phyloP scores from a whole-genome alignment of 1,140 invertebrate genomes.

The Hycleus phaleratus region DNA sequence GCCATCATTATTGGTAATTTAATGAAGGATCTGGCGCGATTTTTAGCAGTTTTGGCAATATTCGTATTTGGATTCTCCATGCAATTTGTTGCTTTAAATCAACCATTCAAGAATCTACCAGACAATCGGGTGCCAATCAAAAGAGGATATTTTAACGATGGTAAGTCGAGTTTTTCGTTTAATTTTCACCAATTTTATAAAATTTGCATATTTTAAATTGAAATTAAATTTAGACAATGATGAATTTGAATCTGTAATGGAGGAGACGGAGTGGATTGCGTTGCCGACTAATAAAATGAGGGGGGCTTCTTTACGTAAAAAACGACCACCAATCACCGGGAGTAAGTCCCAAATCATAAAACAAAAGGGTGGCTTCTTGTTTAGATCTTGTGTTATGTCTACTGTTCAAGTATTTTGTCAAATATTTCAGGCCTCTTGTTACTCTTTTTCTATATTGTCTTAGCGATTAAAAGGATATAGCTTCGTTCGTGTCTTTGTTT shows the following conservation, averaged over 20 bases:
- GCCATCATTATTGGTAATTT: slow-evolving; percentile 85
- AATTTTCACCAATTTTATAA: background rate
- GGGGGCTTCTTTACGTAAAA: slow-evolving; percentile 38
- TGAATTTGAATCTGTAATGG: slow-evolving; percentile 7
- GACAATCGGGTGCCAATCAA: slow-evolving; percentile 35
- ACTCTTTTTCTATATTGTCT: background rate
- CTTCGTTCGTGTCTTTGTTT: background rate
- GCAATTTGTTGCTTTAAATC: slow-evolving; percentile 92
- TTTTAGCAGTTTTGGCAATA: slow-evolving; percentile 92
- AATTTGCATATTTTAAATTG: slow-evolving; percentile 1
- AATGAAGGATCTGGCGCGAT: slow-evolving; percentile 87
- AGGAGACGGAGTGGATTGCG: slow-evolving; percentile 18
- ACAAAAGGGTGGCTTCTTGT: slow-evolving; percentile 1
- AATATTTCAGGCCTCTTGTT: too few species aligned
- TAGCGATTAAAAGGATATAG: background rate
- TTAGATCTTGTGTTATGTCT: background rate
- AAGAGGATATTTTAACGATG: slow-evolving; percentile 60
- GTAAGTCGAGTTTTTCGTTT: slow-evolving; percentile 47
- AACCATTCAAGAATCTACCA: slow-evolving; percentile 69
- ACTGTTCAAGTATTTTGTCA: too few species aligned
- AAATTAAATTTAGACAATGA: background rate
- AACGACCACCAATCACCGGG: slow-evolving; percentile 40
- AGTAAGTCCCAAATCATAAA: slow-evolving; percentile 41
- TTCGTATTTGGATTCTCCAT: slow-evolving; percentile 98
- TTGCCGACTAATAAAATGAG: slow-evolving; percentile 1